These are phyloP conservation scores for Eretmochelys imbricata DNA, from an alignment of 2,113 vertebrate genomes.

Conservation along the genomic window DNA sequence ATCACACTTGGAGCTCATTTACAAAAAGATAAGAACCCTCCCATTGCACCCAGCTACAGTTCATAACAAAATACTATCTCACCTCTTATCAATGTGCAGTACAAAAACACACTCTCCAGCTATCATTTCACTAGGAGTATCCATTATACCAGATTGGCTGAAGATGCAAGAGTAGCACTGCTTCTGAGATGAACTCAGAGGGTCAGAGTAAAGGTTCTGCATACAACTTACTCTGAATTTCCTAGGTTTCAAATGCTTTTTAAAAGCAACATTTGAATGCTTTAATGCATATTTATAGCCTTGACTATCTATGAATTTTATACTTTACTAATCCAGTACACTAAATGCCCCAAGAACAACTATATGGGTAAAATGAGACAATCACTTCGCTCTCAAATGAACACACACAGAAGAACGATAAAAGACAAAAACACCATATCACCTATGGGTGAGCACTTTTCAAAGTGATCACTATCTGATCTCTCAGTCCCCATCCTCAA, in stretches of 20 bases:
- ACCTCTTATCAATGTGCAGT: neutral
- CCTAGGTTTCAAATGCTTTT: neutral
- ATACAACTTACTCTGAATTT: neutral
- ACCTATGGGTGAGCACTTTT: neutral
- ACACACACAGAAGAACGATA: neutral
- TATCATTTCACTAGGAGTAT: neutral
- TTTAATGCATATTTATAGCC: neutral
- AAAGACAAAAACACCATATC: neutral
- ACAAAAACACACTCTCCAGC: neutral
- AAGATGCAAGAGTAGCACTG: neutral
- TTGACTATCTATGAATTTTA: neutral
- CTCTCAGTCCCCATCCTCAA: neutral
- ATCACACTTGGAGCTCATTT: neutral
- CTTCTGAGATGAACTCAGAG: neutral
- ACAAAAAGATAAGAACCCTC: neutral
- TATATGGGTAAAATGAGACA: too few relatives aligned
- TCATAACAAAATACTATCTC: neutral
- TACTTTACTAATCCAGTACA: neutral
- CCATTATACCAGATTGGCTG: neutral
- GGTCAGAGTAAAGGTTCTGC: neutral
- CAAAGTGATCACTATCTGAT: neutral
- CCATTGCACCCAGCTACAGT: neutral
- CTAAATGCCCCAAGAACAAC: neutral
- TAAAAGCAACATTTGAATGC: neutral
- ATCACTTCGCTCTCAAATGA: neutral